phyloP scores from a whole-genome alignment of 1,140 invertebrate species.

The Varroa destructor region DNA sequence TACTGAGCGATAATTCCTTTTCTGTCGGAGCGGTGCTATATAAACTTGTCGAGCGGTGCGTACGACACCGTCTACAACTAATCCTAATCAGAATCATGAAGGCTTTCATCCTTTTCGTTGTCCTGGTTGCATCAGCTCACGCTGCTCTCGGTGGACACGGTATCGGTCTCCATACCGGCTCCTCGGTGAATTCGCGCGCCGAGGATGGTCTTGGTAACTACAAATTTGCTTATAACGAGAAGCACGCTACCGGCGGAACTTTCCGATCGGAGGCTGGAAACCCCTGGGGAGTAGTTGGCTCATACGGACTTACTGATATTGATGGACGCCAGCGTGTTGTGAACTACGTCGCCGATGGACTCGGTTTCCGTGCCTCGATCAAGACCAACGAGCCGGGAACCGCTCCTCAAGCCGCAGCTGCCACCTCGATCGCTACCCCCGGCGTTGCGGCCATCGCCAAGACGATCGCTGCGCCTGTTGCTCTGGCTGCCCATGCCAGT shows the following conservation, averaged over 20 bases:
- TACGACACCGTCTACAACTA: too few species aligned
- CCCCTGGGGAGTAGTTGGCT: slow-evolving; percentile 33
- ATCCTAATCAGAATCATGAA: background rate
- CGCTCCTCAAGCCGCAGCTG: slow-evolving; percentile 30
- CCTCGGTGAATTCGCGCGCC: slow-evolving; percentile 6
- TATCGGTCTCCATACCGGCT: background rate
- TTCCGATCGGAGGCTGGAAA: slow-evolving; percentile 35
- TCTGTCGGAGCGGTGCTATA: too few species aligned
- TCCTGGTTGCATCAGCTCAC: slow-evolving; percentile 13
- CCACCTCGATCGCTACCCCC: slow-evolving; percentile 14
- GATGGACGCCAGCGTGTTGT: slow-evolving; percentile 37
- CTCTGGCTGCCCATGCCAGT: background rate
- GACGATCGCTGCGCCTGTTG: background rate
- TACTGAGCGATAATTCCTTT: too few species aligned
- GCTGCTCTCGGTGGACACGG: slow-evolving; percentile 14
- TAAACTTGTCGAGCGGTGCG: too few species aligned
- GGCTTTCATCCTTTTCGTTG: slow-evolving; percentile 10
- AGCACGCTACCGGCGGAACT: slow-evolving; percentile 37
- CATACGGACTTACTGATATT: slow-evolving; percentile 36
- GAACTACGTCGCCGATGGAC: slow-evolving; percentile 38
- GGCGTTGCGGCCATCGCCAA: background rate
- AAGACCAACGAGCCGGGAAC: slow-evolving; percentile 35
- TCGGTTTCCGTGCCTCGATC: slow-evolving; percentile 36
- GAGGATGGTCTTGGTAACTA: slow-evolving; percentile 34
- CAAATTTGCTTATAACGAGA: slow-evolving; percentile 37